Conservation (phyloP, 2,113 vertebrate genomes). For the Mormoops blainvillei region DNA sequence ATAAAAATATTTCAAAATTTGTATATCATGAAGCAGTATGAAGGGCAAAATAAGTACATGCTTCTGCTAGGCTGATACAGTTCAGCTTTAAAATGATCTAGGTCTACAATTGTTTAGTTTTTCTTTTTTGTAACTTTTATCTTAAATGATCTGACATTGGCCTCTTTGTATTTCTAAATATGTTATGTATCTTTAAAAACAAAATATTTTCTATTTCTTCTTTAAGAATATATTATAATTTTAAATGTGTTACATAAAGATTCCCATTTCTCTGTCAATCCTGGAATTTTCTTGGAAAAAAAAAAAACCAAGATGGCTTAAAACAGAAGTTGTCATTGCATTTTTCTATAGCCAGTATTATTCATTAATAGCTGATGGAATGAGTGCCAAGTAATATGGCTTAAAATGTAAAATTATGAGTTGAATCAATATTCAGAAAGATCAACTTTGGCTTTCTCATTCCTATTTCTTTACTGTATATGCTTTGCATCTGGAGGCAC, state of each 20-base stretch:
- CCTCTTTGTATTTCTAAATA: not conserved
- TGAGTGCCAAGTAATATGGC: not conserved
- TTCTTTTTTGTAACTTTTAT: not conserved
- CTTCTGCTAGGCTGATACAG: not conserved
- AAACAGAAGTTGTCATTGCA: not conserved
- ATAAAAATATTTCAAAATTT: not conserved
- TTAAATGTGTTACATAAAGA: not conserved
- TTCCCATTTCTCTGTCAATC: fast-evolving
- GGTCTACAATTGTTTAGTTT: not conserved
- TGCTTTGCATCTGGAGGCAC: not conserved
- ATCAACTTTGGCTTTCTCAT: not conserved
- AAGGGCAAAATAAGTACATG: not conserved
- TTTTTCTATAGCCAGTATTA: not conserved
- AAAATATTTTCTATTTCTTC: not conserved
- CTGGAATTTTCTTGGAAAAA: not conserved
- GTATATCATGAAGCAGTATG: not conserved
- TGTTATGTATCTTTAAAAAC: not conserved
- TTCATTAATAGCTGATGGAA: not conserved
- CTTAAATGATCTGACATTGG: not conserved
- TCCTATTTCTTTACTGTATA: not conserved
- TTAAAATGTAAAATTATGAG: not conserved
- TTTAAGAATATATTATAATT: not conserved
- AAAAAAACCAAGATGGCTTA: not conserved
- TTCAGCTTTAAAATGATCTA: not conserved
- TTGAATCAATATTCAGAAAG: not conserved